Percentiles rank a stretch among this genome's conserved stretches.
Conservation (phyloP, 2,113 vertebrate genomes). For the Taxidea taxus region DNA sequence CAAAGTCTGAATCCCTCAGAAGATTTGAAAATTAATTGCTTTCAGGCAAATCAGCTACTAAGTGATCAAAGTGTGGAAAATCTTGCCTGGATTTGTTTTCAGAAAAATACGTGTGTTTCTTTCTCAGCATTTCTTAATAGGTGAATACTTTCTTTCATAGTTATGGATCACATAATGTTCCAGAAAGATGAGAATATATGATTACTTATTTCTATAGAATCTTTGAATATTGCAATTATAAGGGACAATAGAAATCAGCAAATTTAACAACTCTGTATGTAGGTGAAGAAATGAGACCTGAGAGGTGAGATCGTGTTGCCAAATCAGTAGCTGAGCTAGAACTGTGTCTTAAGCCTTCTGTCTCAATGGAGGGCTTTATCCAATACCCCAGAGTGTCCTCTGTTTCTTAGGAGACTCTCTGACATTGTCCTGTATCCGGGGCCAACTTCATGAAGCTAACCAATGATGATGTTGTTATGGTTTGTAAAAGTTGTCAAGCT, state of each 20-base stretch:
- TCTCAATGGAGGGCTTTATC: not conserved
- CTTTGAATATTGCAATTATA: not conserved
- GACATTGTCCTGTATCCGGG: not conserved
- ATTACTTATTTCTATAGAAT: not conserved
- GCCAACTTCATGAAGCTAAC: not conserved
- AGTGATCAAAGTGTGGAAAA: not conserved
- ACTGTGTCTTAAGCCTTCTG: not conserved
- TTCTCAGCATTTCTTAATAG: not conserved
- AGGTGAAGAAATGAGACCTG: not conserved
- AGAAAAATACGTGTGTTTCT: not conserved
- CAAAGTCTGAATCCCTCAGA: not conserved
- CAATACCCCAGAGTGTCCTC: rapidly evolving
- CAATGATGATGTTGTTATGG: not conserved
- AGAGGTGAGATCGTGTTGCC: not conserved
- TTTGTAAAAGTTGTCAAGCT: not conserved
- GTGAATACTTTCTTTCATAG: not conserved
- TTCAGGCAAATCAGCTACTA: not conserved
- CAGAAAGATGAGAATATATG: not conserved
- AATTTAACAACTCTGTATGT: not conserved
- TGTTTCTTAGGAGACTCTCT: not conserved
- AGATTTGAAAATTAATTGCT: not conserved
- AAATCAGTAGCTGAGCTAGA: not conserved
- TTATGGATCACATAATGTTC: rapidly evolving
- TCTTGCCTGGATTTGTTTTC: not conserved
- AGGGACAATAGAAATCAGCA: not conserved